Percentiles rank a stretch among this genome's conserved stretches.
phyloP scores from a whole-genome alignment of 2,113 vertebrate species.

The Strix uralensis region DNA sequence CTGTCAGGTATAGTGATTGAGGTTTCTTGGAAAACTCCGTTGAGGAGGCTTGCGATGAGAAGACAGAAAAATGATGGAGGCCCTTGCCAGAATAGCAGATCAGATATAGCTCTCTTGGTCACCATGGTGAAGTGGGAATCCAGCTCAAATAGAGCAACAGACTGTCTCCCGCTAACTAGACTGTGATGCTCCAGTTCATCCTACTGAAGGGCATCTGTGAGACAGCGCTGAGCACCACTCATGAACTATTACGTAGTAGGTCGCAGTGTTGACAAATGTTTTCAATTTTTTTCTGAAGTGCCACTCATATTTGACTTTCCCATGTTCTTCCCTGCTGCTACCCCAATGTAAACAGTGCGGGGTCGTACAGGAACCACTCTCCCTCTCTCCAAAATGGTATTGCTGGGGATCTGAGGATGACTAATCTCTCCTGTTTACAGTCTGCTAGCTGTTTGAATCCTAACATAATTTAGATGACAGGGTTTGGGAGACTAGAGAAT shows the following conservation, averaged over 20 bases:
- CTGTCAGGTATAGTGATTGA: constrained; percentile 45
- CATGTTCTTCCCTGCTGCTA: constrained; percentile 24
- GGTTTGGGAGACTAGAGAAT: constrained; percentile 32
- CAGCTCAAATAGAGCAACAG: constrained; percentile 45
- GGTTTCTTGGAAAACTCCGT: constrained; percentile 45
- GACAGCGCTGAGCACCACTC: constrained; percentile 16
- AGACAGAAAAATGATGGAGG: constrained; percentile 9
- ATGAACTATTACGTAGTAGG: background rate
- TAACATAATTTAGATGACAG: constrained; percentile 53
- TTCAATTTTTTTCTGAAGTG: constrained; percentile 3
- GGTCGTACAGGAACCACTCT: background rate
- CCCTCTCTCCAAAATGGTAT: constrained; percentile 15
- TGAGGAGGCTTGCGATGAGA: constrained; percentile 5
- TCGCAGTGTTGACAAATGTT: constrained; percentile 28
- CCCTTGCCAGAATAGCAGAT: constrained; percentile 36
- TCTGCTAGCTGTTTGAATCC: constrained; percentile 48
- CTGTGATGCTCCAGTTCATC: constrained; percentile 36
- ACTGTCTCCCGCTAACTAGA: constrained; percentile 24
- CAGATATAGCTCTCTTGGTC: constrained; percentile 40
- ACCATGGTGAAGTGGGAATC: constrained; percentile 45
- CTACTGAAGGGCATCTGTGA: constrained; percentile 37
- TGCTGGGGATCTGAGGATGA: constrained; percentile 39
- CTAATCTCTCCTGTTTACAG: constrained; percentile 55
- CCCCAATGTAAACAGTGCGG: background rate
- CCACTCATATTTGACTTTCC: constrained; percentile 29